Evolutionary conservation across 2,797 vertebrate species (phyloP).

Genomic region (Nasua narica): DNA sequence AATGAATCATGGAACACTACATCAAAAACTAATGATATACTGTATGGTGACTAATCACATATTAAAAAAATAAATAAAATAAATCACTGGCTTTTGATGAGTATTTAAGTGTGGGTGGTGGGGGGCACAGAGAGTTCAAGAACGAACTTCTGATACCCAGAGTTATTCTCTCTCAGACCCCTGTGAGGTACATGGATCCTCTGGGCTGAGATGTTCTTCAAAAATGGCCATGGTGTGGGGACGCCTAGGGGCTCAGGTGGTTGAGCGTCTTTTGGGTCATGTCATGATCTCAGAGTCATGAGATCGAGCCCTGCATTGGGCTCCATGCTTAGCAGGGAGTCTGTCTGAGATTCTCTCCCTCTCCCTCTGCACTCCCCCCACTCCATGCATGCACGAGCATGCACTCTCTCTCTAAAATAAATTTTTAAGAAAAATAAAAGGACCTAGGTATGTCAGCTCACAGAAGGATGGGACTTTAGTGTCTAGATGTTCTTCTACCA

Average conservation of each 20-base stretch:
- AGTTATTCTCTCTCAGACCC: not conserved
- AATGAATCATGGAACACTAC: no score
- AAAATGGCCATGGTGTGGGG: not conserved
- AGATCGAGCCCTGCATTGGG: not conserved
- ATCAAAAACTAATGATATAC: no score
- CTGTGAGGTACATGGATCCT: not conserved
- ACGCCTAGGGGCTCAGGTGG: not conserved
- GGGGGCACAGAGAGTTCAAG: not conserved
- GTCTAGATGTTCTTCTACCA: not conserved
- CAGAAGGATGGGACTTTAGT: not conserved
- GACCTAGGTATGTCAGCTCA: not conserved
- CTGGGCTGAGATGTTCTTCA: not conserved
- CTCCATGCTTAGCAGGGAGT: not conserved
- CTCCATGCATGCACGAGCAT: not conserved
- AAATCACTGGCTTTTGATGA: not conserved
- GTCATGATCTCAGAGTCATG: not conserved
- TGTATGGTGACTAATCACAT: no score
- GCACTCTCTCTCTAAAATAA: not conserved
- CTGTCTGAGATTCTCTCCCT: not conserved
- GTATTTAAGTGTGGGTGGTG: not conserved
- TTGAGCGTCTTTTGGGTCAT: not conserved
- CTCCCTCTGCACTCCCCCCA: not conserved
- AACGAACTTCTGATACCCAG: not conserved
- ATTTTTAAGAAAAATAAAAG: not conserved
- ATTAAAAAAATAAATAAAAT: not conserved